phyloP scores from a whole-genome alignment of 2,113 vertebrate species.

The Apeltes quadracus region DNA sequence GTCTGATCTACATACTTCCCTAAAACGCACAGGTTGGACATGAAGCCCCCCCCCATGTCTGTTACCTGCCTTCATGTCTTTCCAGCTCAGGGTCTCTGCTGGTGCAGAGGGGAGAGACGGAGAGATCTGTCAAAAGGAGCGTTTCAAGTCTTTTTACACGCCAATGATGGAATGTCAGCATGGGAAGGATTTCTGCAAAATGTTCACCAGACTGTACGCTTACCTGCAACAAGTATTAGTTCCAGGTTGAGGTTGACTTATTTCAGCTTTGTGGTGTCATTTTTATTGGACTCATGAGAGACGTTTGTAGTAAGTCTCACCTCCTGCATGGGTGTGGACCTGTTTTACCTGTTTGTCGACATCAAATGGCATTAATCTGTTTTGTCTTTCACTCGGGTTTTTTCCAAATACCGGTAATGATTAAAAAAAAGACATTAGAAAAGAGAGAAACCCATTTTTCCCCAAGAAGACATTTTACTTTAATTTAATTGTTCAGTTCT shows the following conservation, averaged over 20 bases:
- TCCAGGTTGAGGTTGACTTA: not conserved
- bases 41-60: conserved; percentile 62
- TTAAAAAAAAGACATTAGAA: not conserved
- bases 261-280: not conserved
- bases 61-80: conserved; percentile 76
- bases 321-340: not conserved
- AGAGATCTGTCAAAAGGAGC: conserved; percentile 15
- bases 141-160: conserved; percentile 25
- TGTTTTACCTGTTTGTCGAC: not conserved
- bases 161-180: conserved; percentile 24
- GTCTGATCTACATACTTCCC: conserved; percentile 30
- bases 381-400: not conserved
- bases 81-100: conserved; percentile 60
- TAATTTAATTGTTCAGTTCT: not conserved
- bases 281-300: not conserved
- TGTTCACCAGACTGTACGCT: not conserved
- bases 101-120: conserved; percentile 23
- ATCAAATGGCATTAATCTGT: not conserved
- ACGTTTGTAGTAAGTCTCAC: not conserved
- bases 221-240: conserved; percentile 2
- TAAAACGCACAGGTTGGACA: conserved; percentile 43
- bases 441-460: not conserved
- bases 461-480: not conserved
- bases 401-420: not conserved
- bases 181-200: conserved; percentile 5